Evolutionary conservation across 2,888 invertebrate species (phyloP).

Genomic region (Agrotis exclamationis): DNA sequence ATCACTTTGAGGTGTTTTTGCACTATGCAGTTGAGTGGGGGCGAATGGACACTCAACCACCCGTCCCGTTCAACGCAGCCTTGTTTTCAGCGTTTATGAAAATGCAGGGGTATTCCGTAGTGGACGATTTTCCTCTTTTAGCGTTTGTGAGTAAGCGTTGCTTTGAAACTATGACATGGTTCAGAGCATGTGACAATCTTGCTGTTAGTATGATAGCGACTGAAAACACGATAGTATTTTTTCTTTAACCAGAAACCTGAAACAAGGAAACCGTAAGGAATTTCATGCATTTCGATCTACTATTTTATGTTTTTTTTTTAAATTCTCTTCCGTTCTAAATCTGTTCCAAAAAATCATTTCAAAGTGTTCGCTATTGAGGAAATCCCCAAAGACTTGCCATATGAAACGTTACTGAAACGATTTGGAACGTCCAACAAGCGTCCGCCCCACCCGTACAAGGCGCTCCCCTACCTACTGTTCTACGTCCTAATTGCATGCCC

Average conservation of each 20-base stretch:
- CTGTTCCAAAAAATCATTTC: background rate
- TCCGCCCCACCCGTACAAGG: slow-evolving; percentile 3
- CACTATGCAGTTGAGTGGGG: slow-evolving; percentile 28
- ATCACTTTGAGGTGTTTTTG: slow-evolving; percentile 44
- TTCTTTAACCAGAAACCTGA: no score
- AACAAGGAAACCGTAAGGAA: no score
- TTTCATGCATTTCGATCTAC: no score
- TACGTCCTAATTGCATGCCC: slow-evolving; percentile 44
- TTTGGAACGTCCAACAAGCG: slow-evolving; percentile 23
- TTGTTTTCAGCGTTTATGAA: slow-evolving; percentile 27
- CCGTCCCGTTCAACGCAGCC: slow-evolving; percentile 1
- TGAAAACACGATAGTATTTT: background rate
- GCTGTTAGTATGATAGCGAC: background rate
- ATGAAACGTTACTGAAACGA: slow-evolving; percentile 19
- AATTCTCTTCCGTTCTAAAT: no score
- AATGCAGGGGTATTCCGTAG: slow-evolving; percentile 4
- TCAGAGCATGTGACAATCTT: no score
- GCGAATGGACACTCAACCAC: slow-evolving; percentile 13
- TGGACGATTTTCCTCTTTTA: slow-evolving; percentile 12
- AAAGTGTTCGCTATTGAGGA: background rate
- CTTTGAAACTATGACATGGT: background rate
- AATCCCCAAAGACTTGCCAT: slow-evolving; percentile 16
- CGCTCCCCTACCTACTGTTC: slow-evolving; percentile 4
- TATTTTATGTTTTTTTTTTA: background rate
- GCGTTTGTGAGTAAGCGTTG: background rate